These are phyloP conservation scores for Magallana nippona DNA, from an alignment of 2,888 invertebrate genomes.

Conservation along the genomic window DNA sequence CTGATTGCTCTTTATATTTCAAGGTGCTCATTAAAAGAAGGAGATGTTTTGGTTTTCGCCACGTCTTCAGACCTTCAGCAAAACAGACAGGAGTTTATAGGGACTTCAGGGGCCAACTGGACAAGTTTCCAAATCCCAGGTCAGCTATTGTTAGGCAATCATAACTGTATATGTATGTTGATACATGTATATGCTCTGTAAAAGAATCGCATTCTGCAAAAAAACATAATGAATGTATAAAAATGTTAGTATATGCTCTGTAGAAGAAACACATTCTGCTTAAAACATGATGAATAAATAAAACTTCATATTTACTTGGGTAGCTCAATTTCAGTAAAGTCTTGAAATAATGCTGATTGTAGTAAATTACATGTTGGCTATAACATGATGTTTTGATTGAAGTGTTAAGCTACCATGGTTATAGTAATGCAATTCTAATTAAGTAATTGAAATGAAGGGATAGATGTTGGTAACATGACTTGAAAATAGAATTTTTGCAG, in stretches of 20 bases:
- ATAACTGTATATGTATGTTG: no score
- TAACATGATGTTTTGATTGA: no score
- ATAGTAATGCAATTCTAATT: background rate
- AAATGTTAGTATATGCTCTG: background rate
- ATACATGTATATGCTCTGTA: no score
- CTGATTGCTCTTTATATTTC: background rate
- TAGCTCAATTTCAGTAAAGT: no score
- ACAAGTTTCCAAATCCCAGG: constrained; percentile 77
- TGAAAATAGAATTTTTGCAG: no score
- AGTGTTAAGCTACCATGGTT: background rate
- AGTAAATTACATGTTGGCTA: no score
- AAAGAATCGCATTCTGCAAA: background rate
- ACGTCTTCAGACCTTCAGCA: constrained; percentile 66
- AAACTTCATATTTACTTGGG: background rate
- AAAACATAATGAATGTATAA: background rate
- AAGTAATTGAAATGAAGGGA: background rate
- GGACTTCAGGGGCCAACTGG: constrained; percentile 70
- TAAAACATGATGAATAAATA: background rate
- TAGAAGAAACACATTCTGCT: background rate
- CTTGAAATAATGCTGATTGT: no score
- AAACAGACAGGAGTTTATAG: constrained; percentile 72
- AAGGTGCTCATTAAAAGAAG: constrained; percentile 74
- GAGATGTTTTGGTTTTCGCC: constrained; percentile 71
- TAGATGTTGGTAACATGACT: no score
- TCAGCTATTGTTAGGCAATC: constrained; percentile 40